Base-by-base conservation (phyloP, 2,888 invertebrate species). In the Dromius quadrimaculatus region DNA sequence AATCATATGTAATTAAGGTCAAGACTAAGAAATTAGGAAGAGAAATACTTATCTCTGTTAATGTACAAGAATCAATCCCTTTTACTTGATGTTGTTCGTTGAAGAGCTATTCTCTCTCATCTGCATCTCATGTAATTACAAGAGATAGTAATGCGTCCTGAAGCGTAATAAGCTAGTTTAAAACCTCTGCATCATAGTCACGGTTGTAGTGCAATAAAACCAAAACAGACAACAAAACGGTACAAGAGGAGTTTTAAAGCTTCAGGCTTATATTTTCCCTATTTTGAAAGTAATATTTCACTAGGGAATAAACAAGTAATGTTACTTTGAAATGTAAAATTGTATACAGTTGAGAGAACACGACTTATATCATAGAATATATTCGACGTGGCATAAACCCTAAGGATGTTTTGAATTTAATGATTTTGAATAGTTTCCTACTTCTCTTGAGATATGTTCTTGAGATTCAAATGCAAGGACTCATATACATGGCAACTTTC, bases 241-340 rank as follows among this genome's bases (percentile, higher is more conserved):
- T 54, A 28, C 50, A 9, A 54, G 23, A 28, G 15, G 22, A 47
- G 22, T 54, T 54, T 54, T 54, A 28, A 28, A 54, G 50, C 50
- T 54, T 4, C 28, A 23, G 50, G 50, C 50, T 28, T 54, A 54
- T 54, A 54, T 54, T 54, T 54, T 54, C 50, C 50, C 50, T 28
- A 54, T 54, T 54, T 54, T 28, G 50, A 54, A 54, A 54, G 50
- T 54, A 54, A 54, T 54, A 54, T 32, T 54, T 54, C 50, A 54
- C 50, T 28, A 23, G 50, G 50, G 50, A 54, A 54, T 54, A 54
- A 47, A 23, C 50, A 28, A 54, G 50, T 54, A 54, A 54, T 54
- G 50, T 28, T 23, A 23, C 50, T 54, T 54, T 54, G 50, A 54
- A 54, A 54, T 54, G 50, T 54, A 28, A 54, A 54, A 54, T 54